Evolutionary conservation across 2,113 vertebrate species (phyloP).

Genomic region (Amblyopsis rosae): DNA sequence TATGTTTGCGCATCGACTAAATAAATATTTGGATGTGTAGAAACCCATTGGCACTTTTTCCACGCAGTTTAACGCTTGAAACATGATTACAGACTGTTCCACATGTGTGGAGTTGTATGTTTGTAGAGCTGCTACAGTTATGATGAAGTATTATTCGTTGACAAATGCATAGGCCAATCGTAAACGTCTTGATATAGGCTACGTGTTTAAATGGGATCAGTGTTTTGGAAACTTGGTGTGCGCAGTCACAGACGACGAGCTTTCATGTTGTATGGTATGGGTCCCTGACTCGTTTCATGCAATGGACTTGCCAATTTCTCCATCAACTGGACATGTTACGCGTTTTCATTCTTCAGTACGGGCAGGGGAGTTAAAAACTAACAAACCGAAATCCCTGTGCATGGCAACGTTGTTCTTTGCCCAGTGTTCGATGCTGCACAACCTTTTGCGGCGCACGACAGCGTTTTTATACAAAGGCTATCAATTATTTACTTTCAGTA

Average conservation of each 20-base stretch:
- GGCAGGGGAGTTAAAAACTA: not conserved
- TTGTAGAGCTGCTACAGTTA: too few relatives aligned
- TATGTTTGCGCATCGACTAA: too few relatives aligned
- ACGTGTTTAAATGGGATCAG: too few relatives aligned
- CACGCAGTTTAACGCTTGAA: too few relatives aligned
- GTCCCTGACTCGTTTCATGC: constrained; percentile 54
- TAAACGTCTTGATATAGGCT: too few relatives aligned
- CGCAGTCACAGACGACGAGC: constrained; percentile 30
- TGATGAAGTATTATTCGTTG: too few relatives aligned
- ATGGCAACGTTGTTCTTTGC: constrained; percentile 23
- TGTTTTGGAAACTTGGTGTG: too few relatives aligned
- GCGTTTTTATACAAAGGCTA: constrained; percentile 65
- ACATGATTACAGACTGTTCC: too few relatives aligned
- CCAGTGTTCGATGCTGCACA: constrained; percentile 24
- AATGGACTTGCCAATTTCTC: constrained; percentile 7
- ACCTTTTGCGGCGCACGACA: constrained; percentile 44
- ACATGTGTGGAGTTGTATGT: too few relatives aligned
- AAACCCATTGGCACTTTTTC: too few relatives aligned
- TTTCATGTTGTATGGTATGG: constrained; percentile 44
- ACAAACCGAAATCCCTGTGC: not conserved
- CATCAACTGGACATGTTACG: constrained; percentile 11
- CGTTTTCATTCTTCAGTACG: not conserved
- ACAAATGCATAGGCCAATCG: too few relatives aligned
- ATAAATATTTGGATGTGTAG: too few relatives aligned
- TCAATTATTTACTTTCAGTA: constrained; percentile 66